Base-by-base conservation (phyloP, 1,140 invertebrate species). In the Drosophila tsacasi region DNA sequence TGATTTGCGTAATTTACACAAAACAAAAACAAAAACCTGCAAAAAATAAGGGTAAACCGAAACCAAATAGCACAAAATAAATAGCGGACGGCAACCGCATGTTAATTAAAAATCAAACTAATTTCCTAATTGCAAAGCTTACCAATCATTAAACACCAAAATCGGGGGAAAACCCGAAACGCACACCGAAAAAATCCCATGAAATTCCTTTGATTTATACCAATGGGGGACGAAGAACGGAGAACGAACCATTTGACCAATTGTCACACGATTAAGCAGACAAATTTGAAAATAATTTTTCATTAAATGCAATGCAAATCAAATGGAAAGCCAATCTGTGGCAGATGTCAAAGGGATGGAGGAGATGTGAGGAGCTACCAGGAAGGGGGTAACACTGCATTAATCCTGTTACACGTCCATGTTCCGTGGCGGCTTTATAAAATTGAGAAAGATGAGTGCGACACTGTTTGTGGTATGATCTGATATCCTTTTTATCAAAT, bases 91-190 rank as follows among this genome's bases (percentile, higher is more conserved):
- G 52, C 79, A 82, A 90, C 85, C 85, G 85, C 85, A 90, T 90
- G 85, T 90, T 90, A 90, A 90, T 90, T 90, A 90, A 90, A 90
- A 90, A 90, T 90, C 85, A 90, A 90, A 90, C 85, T 90, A 90
- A 90, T 90, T 90, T 90, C 85, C 85, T 90, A 90, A 90, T 90
- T 90, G 85, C 85, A 79, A 90, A 83, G 79, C 83, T 79, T 66
- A 86, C 79, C 79, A 86, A 90, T 90, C 85, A 90, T 90, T 90
- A 82, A 90, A 81, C 85, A 85, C 49, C 57, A 74, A 52, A 77
- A 77, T 61, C 37, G 58, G 67, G 67, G 54, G 64, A 75, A 63
- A 75, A 46, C 23, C 44, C 25, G 19, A 81, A 66, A 62, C 44
- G 61, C 23, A 59, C 17, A 63, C 25, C 10, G 49, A 25, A 67